phyloP scores from a whole-genome alignment of 1,140 invertebrate genomes.

The Drosophila sp. region DNA sequence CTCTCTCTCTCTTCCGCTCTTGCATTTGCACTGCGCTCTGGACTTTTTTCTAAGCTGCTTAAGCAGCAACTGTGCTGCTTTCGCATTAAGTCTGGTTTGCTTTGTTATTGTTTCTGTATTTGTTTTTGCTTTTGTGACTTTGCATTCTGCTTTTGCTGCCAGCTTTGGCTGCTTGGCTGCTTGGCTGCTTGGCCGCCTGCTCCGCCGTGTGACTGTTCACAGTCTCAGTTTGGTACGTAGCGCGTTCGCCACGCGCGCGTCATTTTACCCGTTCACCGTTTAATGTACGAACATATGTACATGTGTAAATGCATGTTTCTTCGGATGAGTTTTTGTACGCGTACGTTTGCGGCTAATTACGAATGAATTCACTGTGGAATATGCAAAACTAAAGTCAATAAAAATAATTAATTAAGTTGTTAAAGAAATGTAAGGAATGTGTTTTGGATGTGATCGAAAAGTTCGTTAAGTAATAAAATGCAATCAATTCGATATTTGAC shows the following conservation, averaged over 20 bases:
- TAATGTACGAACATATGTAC: not conserved
- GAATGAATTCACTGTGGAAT: constrained; percentile 48
- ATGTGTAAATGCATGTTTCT: constrained; percentile 28
- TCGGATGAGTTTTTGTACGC: constrained; percentile 33
- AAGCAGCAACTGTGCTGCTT: constrained; percentile 38
- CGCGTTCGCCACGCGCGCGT: constrained; percentile 73
- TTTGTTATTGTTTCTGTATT: constrained; percentile 5
- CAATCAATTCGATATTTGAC: not conserved
- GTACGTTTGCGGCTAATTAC: constrained; percentile 66
- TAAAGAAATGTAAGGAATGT: constrained; percentile 9
- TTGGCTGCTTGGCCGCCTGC: constrained; percentile 22
- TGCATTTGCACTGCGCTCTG: constrained; percentile 13
- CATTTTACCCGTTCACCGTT: constrained; percentile 13
- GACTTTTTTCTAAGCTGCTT: constrained; percentile 42
- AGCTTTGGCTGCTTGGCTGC: constrained; percentile 17
- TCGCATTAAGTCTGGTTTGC: constrained; percentile 31
- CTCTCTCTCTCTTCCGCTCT: not conserved
- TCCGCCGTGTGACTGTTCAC: constrained; percentile 27
- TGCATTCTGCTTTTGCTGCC: constrained; percentile 12
- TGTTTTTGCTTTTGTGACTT: constrained; percentile 20
- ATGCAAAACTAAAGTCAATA: not conserved
- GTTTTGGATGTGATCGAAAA: not conserved
- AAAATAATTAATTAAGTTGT: not conserved
- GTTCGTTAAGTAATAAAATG: not conserved
- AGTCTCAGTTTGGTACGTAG: constrained; percentile 68